Evolutionary conservation across 2,888 invertebrate genomes (phyloP).

Genomic region (Didymodactylos carnosus): DNA sequence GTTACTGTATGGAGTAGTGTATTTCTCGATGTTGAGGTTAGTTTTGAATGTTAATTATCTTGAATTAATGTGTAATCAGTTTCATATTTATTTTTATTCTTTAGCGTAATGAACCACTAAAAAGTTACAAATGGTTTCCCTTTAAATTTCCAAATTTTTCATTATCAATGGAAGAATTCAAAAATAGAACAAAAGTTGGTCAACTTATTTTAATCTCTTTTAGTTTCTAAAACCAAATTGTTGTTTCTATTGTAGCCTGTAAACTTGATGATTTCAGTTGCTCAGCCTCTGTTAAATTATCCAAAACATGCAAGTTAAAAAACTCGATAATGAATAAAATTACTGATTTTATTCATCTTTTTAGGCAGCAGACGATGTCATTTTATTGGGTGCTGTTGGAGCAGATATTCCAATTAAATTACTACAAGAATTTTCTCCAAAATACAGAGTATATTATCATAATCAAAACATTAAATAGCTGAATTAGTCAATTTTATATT

Average conservation of each 20-base stretch:
- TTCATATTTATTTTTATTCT: no score
- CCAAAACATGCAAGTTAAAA: not conserved
- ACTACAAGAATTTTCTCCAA: conserved; percentile 6
- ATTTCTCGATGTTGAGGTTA: conserved; percentile 44
- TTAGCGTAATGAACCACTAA: no score
- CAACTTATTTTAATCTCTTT: no score
- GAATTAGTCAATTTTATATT: not conserved
- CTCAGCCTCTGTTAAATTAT: not conserved
- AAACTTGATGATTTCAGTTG: not conserved
- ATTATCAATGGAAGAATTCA: not conserved
- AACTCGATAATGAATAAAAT: no score
- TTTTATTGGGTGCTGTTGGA: conserved; percentile 11
- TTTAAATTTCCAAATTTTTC: not conserved
- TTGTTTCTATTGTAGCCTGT: not conserved
- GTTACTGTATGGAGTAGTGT: conserved; percentile 88
- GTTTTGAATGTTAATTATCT: no score
- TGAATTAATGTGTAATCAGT: no score
- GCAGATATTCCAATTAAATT: conserved; percentile 12
- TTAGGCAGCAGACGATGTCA: not conserved
- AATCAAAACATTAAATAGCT: not conserved
- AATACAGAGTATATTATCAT: not conserved
- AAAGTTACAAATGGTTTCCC: not conserved
- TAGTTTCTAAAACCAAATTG: not conserved
- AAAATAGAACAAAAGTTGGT: not conserved
- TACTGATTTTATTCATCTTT: not conserved